A percentile compares a stretch with the other conserved stretches of the same genome.
These are phyloP conservation scores for Rutpela maculata DNA, from an alignment of 2,888 invertebrate genomes.

Conservation along the genomic window DNA sequence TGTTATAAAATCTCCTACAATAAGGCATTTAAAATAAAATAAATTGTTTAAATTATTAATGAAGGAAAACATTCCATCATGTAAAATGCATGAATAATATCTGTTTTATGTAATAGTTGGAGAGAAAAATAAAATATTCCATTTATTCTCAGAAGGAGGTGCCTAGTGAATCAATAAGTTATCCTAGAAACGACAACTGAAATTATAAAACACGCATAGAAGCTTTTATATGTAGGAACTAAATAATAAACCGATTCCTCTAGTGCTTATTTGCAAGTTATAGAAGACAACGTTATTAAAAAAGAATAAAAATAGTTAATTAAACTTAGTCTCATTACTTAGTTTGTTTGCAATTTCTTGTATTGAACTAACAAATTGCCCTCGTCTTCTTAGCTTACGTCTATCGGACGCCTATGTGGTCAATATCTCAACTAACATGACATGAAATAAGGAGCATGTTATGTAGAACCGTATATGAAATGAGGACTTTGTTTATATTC, in stretches of 20 bases:
- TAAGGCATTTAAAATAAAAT: no score
- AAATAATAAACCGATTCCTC: no score
- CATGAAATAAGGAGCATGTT: slow-evolving; percentile 15
- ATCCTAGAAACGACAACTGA: not conserved
- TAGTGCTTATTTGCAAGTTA: no score
- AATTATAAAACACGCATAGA: not conserved
- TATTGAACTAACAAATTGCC: not conserved
- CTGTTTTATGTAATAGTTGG: not conserved
- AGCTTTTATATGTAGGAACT: no score
- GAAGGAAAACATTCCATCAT: not conserved
- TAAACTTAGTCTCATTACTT: no score
- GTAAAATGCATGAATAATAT: not conserved
- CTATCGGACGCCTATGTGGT: not conserved
- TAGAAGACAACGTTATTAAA: no score
- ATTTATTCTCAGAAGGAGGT: not conserved
- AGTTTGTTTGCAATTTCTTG: no score
- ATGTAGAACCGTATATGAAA: not conserved
- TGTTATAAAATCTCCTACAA: no score
- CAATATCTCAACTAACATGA: not conserved
- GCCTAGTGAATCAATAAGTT: not conserved
- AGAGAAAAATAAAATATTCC: not conserved
- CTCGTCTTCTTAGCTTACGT: not conserved
- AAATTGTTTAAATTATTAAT: no score
- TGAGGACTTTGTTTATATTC: not conserved
- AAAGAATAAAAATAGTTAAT: no score